Percentiles rank a stretch among this genome's conserved stretches.
phyloP scores from a whole-genome alignment of 2,888 invertebrate species.

The Aquatica leii region DNA sequence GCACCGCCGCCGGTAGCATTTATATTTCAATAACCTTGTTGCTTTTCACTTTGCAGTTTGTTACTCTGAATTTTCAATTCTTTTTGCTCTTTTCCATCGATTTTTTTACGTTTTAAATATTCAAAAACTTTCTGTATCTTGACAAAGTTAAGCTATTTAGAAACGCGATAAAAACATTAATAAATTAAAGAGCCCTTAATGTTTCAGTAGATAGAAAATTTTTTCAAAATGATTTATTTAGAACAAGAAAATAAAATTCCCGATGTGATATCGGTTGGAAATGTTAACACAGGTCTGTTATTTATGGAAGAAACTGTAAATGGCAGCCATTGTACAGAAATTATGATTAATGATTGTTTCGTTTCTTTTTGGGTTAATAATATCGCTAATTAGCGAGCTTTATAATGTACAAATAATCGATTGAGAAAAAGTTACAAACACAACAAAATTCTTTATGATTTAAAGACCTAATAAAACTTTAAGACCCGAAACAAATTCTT shows the following conservation, averaged over 20 bases:
- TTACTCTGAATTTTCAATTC: slow-evolving; percentile 38
- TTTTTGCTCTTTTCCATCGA: slow-evolving; percentile 28
- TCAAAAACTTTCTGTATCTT: slow-evolving; percentile 28
- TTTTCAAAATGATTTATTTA: no score
- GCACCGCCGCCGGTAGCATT: slow-evolving; percentile 40
- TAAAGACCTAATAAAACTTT: no score
- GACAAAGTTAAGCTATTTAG: slow-evolving; percentile 28
- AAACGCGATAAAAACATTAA: slow-evolving; percentile 10
- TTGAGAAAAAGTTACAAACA: no score
- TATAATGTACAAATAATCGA: no score
- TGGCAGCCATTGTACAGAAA: background rate
- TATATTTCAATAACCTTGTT: slow-evolving; percentile 43
- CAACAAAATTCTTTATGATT: no score
- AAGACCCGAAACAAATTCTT: no score
- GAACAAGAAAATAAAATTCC: no score
- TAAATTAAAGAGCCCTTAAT: slow-evolving; percentile 1
- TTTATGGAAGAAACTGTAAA: slow-evolving; percentile 9
- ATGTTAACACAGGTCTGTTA: slow-evolving; percentile 1
- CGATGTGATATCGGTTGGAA: background rate
- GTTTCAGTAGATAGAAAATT: background rate
- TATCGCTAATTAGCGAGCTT: no score
- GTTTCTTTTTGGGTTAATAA: no score
- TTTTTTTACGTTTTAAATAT: slow-evolving; percentile 34
- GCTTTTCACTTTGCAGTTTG: slow-evolving; percentile 41
- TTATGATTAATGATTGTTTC: no score